Evolutionary conservation across 2,888 invertebrate genomes (phyloP), one percentile per base, ranked within the genome.

Genomic region (Cerastoderma edule): DNA sequence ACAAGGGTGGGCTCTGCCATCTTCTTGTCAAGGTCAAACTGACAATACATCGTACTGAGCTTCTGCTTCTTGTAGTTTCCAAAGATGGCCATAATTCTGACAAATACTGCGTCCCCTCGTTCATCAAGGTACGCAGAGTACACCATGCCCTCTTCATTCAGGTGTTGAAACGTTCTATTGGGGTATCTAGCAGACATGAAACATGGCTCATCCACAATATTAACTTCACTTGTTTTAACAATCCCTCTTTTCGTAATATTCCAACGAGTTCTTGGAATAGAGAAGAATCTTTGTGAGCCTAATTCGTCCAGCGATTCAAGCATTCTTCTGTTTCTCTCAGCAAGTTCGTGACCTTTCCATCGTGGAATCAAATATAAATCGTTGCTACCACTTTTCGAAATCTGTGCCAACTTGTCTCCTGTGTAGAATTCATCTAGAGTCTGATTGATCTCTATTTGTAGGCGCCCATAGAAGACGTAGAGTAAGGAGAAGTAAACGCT

Each of bases 71-170:
- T 85, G 19, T 80, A 72, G 24, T 72, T 67, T n/a, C 79, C 57
- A 27, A 86, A 67, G 13, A 89, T 67, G 6, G 85, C 60, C 78
- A 89, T 85, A 13, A 89, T 78, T 27, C 89, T 60, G 0, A 89
- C 56, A 46, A 83, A 75, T 19, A 67, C 64, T 13, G 68, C 28
- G 2, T 48, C 78, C 54, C 85, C 85, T n/a, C 91, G 73, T 33
- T 82, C 75, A 75, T 91, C 91, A 28, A 88, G 79, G 78, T 85
- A 91, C 1, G 90, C 90, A 0, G 91, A 91, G 75, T 86, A 91
- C 22, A 89, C 72, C 71, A 83, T 86, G 16, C 82, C 66, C 30
- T 56, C 46, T 24, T 68, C 46, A 10, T 83, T 78, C 6, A 89
- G 48, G 0, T 72, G 50, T 33, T 78, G 72, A 74, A 89, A 89